Percentiles rank a stretch among this genome's conserved stretches.
These are phyloP conservation scores for Subanguina moxae DNA, from an alignment of 1,140 invertebrate genomes.

Conservation along the genomic window DNA sequence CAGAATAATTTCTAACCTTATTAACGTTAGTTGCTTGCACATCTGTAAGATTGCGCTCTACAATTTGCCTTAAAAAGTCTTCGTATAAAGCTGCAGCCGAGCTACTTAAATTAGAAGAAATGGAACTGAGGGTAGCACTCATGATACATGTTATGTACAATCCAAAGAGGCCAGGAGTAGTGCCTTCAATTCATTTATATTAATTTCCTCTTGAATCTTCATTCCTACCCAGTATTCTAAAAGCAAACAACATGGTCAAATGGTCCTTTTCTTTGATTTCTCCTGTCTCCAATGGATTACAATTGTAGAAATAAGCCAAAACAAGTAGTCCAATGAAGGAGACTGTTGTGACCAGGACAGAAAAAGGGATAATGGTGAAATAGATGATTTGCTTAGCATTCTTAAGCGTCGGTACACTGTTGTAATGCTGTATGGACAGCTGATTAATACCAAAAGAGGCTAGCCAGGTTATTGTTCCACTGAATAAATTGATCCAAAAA, in stretches of 20 bases:
- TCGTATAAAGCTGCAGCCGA: constrained; percentile 27
- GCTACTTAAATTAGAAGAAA: constrained; percentile 31
- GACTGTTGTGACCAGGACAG: constrained; percentile 18
- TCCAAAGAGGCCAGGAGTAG: constrained; percentile 25
- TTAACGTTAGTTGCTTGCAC: neutral
- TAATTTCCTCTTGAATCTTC: no score
- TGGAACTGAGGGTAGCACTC: constrained; percentile 26
- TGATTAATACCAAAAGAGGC: constrained; percentile 32
- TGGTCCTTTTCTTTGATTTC: constrained; percentile 29
- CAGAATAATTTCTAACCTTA: constrained; percentile 1
- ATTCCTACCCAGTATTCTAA: constrained; percentile 18
- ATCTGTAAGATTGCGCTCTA: neutral
- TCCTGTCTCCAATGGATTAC: constrained; percentile 33
- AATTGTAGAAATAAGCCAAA: constrained; percentile 35
- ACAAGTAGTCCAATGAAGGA: constrained; percentile 27
- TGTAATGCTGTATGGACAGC: constrained; percentile 26
- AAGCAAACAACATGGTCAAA: constrained; percentile 26
- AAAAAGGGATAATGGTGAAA: constrained; percentile 19
- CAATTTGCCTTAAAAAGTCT: constrained; percentile 20
- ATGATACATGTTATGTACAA: constrained; percentile 29
- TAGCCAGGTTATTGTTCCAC: constrained; percentile 29
- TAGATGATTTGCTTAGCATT: constrained; percentile 23
- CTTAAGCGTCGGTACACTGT: constrained; percentile 10
- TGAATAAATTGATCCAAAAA: constrained; percentile 24
- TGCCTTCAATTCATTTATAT: constrained; percentile 21